A percentile compares a stretch with the other conserved stretches of the same genome.
Evolutionary conservation across 2,888 invertebrate species (phyloP).

Genomic region (Xanthia togata): DNA sequence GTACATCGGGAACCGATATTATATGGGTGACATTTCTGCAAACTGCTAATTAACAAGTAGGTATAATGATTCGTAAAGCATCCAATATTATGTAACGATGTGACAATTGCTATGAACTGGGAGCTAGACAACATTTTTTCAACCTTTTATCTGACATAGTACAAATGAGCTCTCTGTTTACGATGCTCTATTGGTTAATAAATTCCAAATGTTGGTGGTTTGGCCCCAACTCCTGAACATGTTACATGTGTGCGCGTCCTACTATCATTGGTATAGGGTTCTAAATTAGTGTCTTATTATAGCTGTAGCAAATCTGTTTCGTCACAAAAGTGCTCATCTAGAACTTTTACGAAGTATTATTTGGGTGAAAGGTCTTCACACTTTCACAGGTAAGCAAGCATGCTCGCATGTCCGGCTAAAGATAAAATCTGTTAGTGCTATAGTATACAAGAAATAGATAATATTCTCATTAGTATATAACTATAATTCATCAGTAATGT

Average conservation of each 20-base stretch:
- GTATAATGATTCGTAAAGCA: not conserved
- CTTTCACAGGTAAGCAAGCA: slow-evolving; percentile 58
- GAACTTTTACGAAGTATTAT: slow-evolving; percentile 11
- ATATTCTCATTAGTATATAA: slow-evolving; percentile 33
- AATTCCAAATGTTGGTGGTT: slow-evolving; percentile 29
- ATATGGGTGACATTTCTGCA: not conserved
- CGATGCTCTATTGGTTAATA: slow-evolving; percentile 16
- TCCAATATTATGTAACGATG: not conserved
- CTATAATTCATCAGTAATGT: slow-evolving; percentile 43
- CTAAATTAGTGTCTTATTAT: slow-evolving; percentile 24
- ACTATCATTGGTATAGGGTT: slow-evolving; percentile 43
- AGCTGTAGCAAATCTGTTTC: slow-evolving; percentile 32
- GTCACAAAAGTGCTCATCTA: slow-evolving; percentile 19
- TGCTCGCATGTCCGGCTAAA: slow-evolving; percentile 54
- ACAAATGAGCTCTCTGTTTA: slow-evolving; percentile 29
- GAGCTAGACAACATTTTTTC: slow-evolving; percentile 25
- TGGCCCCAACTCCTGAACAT: slow-evolving; percentile 73
- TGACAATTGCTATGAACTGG: not conserved
- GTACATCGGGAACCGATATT: not conserved
- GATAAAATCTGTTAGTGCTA: slow-evolving; percentile 18
- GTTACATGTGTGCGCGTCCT: slow-evolving; percentile 54
- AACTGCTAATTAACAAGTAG: not conserved
- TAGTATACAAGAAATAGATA: slow-evolving; percentile 16
- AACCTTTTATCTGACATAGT: slow-evolving; percentile 11
- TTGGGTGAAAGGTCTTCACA: slow-evolving; percentile 26